Conservation (phyloP, 2,888 invertebrate species). For the Laspeyria flexula region DNA sequence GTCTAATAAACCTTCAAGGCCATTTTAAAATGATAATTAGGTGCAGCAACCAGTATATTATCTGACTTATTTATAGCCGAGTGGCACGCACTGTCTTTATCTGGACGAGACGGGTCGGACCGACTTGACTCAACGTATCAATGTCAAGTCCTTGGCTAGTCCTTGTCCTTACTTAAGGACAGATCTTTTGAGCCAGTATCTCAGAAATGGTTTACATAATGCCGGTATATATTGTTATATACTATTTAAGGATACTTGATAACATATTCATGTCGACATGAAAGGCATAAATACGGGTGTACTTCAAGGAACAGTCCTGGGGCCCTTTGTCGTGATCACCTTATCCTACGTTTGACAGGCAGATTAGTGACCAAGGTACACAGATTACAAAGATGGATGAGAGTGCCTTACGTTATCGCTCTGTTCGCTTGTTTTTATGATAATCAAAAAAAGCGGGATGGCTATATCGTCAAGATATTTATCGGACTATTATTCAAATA, state of each 20-base stretch:
- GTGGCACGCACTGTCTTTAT: constrained; percentile 61
- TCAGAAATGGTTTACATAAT: not conserved
- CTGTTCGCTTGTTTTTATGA: not conserved
- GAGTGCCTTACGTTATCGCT: not conserved
- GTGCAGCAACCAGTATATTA: constrained; percentile 47
- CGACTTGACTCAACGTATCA: constrained; percentile 49
- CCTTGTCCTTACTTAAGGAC: constrained; percentile 34
- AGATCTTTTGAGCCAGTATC: constrained; percentile 25
- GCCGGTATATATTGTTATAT: too few relatives aligned
- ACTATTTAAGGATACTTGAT: too few relatives aligned
- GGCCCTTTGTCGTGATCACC: not conserved
- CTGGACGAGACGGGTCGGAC: constrained; percentile 45
- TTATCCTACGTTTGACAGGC: not conserved
- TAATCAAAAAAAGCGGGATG: not conserved
- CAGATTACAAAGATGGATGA: not conserved
- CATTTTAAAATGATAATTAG: constrained; percentile 56
- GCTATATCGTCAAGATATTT: too few relatives aligned
- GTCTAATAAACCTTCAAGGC: constrained; percentile 40
- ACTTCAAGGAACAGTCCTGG: not conserved
- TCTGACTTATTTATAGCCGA: constrained; percentile 59
- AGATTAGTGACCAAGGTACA: not conserved
- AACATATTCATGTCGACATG: not conserved
- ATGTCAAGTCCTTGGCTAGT: constrained; percentile 49
- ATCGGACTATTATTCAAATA: not conserved
- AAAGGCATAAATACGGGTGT: not conserved